A percentile compares a stretch with the other conserved stretches of the same genome.
phyloP scores from a whole-genome alignment of 1,140 invertebrate genomes.

The Platyscapa corneri region DNA sequence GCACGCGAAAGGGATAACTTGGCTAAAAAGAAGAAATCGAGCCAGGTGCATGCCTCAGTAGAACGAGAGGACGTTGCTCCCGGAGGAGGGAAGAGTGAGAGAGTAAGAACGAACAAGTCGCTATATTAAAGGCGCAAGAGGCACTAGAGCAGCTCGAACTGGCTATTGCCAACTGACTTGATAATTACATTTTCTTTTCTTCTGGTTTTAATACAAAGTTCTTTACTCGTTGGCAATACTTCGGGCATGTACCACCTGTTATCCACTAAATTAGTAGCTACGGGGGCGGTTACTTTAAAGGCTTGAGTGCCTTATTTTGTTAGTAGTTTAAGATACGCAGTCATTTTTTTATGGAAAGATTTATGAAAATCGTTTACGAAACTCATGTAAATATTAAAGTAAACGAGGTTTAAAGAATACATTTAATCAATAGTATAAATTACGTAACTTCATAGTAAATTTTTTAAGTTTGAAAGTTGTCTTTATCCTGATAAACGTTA shows the following conservation, averaged over 20 bases:
- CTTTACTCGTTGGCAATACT: not conserved
- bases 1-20: slow-evolving; percentile 58
- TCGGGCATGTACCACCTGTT: not conserved
- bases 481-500: too few relatives aligned
- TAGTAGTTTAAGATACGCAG: not conserved
- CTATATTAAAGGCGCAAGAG: slow-evolving; percentile 5
- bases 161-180: slow-evolving; percentile 3
- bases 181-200: slow-evolving; percentile 36
- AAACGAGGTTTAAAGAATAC: not conserved
- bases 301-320: not conserved
- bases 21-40: slow-evolving; percentile 59
- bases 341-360: not conserved
- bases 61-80: slow-evolving; percentile 57
- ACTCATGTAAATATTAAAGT: not conserved
- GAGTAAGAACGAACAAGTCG: slow-evolving; percentile 4
- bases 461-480: too few relatives aligned
- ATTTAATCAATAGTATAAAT: too few relatives aligned
- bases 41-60: slow-evolving; percentile 56
- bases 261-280: not conserved
- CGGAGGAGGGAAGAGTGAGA: slow-evolving; percentile 43
- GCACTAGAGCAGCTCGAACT: not conserved
- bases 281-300: not conserved
- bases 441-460: too few relatives aligned
- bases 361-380: not conserved
- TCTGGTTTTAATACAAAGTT: slow-evolving; percentile 18